Conservation (phyloP, 2,797 vertebrate species). For the Pseudopleuronectes americanus region DNA sequence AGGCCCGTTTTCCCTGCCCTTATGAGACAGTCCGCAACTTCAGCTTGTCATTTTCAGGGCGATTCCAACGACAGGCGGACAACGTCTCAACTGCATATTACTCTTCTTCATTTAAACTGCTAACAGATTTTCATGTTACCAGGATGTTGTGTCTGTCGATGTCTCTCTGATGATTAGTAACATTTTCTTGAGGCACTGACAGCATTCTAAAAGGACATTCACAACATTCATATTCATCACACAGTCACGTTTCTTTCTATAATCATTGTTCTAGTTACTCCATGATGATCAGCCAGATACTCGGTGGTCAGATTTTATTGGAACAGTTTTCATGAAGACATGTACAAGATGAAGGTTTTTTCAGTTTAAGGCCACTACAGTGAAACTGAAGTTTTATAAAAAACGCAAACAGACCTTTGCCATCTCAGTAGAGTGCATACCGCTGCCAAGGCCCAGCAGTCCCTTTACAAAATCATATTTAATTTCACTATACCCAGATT, state of each 20-base stretch:
- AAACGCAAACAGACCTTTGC: too few species aligned
- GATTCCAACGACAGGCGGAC: neutral
- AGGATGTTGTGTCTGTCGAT: too few species aligned
- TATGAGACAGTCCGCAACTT: neutral
- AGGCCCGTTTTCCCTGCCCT: neutral
- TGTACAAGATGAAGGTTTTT: neutral
- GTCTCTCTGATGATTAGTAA: too few species aligned
- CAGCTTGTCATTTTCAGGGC: neutral
- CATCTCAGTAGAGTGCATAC: too few species aligned
- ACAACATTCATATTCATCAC: neutral
- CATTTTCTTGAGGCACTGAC: too few species aligned
- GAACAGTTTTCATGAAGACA: neutral
- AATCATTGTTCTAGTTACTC: conserved; percentile 1
- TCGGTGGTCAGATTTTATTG: neutral
- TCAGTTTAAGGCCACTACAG: neutral
- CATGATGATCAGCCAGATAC: neutral
- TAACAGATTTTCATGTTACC: too few species aligned
- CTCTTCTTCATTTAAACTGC: too few species aligned
- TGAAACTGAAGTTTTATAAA: neutral
- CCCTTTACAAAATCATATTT: too few species aligned
- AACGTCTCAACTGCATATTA: too few species aligned
- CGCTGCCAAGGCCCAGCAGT: too few species aligned
- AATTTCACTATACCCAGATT: too few species aligned
- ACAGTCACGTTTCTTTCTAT: neutral
- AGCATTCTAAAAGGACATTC: neutral